Evolutionary conservation across 2,113 vertebrate genomes (phyloP).

Genomic region (Urocolius indicus): DNA sequence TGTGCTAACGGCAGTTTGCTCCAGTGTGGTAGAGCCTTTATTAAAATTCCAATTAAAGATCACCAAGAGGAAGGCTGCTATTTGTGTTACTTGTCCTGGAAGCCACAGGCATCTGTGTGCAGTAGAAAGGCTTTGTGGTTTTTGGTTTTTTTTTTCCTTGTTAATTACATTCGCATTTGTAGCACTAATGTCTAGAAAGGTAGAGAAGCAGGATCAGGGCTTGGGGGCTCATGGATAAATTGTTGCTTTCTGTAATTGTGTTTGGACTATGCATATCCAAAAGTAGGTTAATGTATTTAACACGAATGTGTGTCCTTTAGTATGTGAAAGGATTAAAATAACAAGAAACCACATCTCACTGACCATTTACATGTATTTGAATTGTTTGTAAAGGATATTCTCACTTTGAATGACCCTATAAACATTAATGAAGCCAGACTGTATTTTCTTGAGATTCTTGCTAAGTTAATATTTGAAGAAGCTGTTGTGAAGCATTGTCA

Average conservation of each 20-base stretch:
- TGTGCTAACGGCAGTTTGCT: neutral
- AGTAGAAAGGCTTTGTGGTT: neutral
- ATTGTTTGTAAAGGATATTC: neutral
- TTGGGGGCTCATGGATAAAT: neutral
- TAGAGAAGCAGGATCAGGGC: neutral
- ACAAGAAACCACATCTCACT: accelerated
- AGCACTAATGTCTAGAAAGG: neutral
- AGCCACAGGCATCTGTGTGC: conserved; percentile 5
- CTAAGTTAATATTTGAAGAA: conserved; percentile 1
- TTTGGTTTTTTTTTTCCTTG: neutral
- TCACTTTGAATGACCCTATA: neutral
- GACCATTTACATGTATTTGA: neutral
- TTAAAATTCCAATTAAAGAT: conserved; percentile 51
- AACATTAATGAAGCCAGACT: neutral
- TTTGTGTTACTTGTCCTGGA: neutral
- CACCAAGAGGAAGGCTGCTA: neutral
- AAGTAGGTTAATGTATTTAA: neutral
- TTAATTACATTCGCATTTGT: neutral
- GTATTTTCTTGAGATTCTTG: neutral
- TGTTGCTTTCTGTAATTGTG: neutral
- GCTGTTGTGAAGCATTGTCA: neutral
- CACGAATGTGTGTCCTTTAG: neutral
- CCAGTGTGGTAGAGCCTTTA: neutral
- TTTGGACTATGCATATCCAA: neutral
- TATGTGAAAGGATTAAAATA: neutral